A percentile compares a stretch with the other conserved stretches of the same genome.
Evolutionary conservation across 1,140 invertebrate species (phyloP).

Genomic region (Papilio aristodemus): DNA sequence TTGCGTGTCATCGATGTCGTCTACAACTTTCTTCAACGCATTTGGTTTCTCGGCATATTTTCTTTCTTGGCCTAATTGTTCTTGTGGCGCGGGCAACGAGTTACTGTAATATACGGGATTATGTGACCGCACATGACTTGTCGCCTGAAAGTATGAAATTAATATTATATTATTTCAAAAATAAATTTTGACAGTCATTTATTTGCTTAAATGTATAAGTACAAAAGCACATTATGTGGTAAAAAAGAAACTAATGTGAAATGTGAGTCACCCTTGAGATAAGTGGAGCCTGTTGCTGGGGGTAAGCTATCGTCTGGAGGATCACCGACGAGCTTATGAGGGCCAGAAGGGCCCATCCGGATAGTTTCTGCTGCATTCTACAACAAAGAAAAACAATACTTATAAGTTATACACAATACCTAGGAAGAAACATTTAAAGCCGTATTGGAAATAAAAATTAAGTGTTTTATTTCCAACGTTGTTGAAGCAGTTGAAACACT

Average conservation of each 20-base stretch:
- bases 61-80: conserved; percentile 80
- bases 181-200: not conserved
- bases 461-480: not conserved
- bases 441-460: too few species aligned
- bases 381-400: conserved; percentile 46
- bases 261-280: conserved; percentile 79
- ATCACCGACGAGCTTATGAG: conserved; percentile 80
- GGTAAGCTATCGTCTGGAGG: conserved; percentile 81
- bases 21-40: conserved; percentile 91
- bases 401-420: conserved; percentile 43
- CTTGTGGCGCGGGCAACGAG: conserved; percentile 55
- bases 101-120: conserved; percentile 81
- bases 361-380: conserved; percentile 77
- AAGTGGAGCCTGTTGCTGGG: conserved; percentile 75
- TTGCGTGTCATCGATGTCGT: conserved; percentile 90
- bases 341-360: conserved; percentile 79
- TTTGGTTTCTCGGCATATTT: conserved; percentile 94
- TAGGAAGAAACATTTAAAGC: too few species aligned
- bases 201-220: too few species aligned
- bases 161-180: conserved; percentile 7
- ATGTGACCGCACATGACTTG: conserved; percentile 74
- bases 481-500: too few species aligned
- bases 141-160: conserved; percentile 59
- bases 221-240: too few species aligned
- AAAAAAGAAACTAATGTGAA: too few species aligned